These are phyloP conservation scores for Asobara japonica DNA, from an alignment of 1,140 invertebrate genomes.

Conservation along the genomic window DNA sequence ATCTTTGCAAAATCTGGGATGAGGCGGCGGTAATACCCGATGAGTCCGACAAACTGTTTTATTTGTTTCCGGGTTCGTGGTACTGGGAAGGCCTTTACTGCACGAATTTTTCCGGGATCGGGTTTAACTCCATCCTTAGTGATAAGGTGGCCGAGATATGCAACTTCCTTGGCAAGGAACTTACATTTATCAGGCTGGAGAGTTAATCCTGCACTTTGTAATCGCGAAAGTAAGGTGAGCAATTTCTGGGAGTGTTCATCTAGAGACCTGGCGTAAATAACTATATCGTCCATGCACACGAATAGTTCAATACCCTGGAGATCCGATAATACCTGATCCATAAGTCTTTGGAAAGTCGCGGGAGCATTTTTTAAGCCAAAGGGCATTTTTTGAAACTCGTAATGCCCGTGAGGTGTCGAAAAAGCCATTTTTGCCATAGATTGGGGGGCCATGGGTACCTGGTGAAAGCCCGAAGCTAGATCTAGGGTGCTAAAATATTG, in stretches of 20 bases:
- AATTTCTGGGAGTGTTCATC: background rate
- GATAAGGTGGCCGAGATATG: background rate
- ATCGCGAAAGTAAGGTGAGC: background rate
- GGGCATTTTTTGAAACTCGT: slow-evolving; percentile 48
- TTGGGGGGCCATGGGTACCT: slow-evolving; percentile 44
- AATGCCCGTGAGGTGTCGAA: slow-evolving; percentile 46
- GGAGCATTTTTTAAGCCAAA: background rate
- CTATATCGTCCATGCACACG: too few species aligned
- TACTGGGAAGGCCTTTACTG: background rate
- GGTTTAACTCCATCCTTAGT: background rate
- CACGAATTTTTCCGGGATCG: background rate
- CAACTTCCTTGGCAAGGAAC: background rate
- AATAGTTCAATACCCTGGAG: too few species aligned
- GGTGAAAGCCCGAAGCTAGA: slow-evolving; percentile 60
- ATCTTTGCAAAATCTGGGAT: background rate
- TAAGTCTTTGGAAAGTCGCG: too few species aligned
- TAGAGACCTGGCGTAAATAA: background rate
- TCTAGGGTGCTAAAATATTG: slow-evolving; percentile 62
- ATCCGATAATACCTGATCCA: too few species aligned
- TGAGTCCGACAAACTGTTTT: background rate
- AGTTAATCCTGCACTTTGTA: slow-evolving; percentile 17
- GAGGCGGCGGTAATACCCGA: background rate
- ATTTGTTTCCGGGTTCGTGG: background rate
- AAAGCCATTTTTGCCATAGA: slow-evolving; percentile 62
- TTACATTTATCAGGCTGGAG: slow-evolving; percentile 27